Evolutionary conservation across 2,888 invertebrate species (phyloP).

Genomic region (Rhimphoctona megacephalus): DNA sequence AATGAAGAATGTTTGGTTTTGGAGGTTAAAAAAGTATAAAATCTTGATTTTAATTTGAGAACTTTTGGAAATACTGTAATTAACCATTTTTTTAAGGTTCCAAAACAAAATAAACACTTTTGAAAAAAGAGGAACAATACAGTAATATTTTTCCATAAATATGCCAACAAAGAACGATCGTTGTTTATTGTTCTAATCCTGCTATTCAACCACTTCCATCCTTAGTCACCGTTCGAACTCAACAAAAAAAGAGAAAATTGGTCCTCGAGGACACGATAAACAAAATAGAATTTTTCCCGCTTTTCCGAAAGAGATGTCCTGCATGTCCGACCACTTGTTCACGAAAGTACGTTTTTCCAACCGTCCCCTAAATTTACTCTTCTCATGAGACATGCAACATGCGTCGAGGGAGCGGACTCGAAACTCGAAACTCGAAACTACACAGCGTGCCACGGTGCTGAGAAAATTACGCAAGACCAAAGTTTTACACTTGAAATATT

Average conservation of each 20-base stretch:
- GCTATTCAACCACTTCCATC: neutral
- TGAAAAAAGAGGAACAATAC: neutral
- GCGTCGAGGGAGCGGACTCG: constrained; percentile 2
- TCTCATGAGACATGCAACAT: constrained; percentile 14
- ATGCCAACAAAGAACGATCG: neutral
- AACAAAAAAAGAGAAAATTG: neutral
- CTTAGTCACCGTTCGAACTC: neutral
- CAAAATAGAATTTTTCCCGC: neutral
- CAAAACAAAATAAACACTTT: neutral
- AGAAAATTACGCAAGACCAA: neutral
- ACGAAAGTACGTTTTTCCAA: neutral
- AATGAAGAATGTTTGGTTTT: neutral
- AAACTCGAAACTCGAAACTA: neutral
- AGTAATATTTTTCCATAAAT: neutral
- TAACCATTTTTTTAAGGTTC: neutral
- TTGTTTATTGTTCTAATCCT: neutral
- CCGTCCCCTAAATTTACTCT: neutral
- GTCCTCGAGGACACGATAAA: neutral
- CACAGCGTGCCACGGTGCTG: no score
- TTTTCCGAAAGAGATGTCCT: neutral
- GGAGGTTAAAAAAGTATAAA: neutral
- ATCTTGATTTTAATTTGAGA: neutral
- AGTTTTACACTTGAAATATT: constrained; percentile 2
- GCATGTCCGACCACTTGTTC: neutral
- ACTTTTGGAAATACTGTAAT: neutral